phyloP scores from a whole-genome alignment of 2,113 vertebrate genomes.

The Ammodytes dubius region DNA sequence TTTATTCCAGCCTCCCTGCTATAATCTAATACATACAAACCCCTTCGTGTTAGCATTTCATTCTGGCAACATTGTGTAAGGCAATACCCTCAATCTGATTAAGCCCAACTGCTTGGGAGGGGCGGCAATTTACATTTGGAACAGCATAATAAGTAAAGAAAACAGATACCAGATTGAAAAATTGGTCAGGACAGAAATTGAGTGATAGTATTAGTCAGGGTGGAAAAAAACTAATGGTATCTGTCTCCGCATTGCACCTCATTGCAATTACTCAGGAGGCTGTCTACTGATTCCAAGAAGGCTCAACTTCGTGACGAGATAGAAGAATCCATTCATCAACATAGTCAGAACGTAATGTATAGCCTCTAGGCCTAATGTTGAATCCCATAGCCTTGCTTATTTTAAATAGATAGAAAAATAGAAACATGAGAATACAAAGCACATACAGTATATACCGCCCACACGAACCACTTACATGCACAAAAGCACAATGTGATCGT shows the following conservation, averaged over 20 bases:
- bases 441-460: conserved; percentile 25
- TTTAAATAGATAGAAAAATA: conserved; percentile 37
- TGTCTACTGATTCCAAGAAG: conserved; percentile 43
- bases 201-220: conserved; percentile 63
- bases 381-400: conserved; percentile 45
- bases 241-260: conserved; percentile 53
- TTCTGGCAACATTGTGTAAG: conserved; percentile 78
- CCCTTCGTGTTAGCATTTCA: conserved; percentile 84
- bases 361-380: conserved; percentile 57
- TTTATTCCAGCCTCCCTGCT: conserved; percentile 71
- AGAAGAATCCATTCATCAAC: conserved; percentile 66
- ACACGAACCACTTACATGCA: conserved; percentile 12
- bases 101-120: conserved; percentile 57
- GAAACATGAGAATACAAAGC: conserved; percentile 15
- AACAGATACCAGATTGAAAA: conserved; percentile 73
- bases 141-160: conserved; percentile 72
- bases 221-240: conserved; percentile 57
- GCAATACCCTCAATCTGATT: conserved; percentile 84
- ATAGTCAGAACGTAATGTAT: conserved; percentile 53
- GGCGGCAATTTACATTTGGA: conserved; percentile 77
- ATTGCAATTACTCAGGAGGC: conserved; percentile 67
- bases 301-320: conserved; percentile 57
- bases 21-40: conserved; percentile 83
- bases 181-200: conserved; percentile 63
- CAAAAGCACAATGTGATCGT: not conserved